Evolutionary conservation across 2,797 vertebrate species (phyloP).

Genomic region (Aplochiton taeniatus): DNA sequence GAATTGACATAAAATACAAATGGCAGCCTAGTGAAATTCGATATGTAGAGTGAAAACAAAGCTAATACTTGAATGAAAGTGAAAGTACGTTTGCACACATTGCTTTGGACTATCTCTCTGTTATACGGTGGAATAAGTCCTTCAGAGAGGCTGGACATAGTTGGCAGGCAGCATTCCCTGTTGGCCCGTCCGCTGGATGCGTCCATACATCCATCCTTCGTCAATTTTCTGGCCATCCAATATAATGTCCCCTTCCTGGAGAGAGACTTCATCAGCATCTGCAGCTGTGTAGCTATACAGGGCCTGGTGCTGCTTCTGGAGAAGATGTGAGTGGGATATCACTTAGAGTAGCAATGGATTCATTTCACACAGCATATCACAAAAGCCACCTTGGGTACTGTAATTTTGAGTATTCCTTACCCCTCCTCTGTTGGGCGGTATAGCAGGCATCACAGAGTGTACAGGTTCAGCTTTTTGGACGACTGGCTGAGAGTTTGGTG

Average conservation of each 20-base stretch:
- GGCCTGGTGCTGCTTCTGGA: conserved; percentile 86
- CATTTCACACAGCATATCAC: neutral
- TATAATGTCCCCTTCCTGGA: conserved; percentile 90
- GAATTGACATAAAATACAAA: no score
- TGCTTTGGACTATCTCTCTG: no score
- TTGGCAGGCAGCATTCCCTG: conserved; percentile 94
- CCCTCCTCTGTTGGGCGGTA: conserved; percentile 65
- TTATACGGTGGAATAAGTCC: no score
- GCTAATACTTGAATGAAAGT: no score
- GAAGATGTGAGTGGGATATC: neutral
- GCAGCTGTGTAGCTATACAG: conserved; percentile 91
- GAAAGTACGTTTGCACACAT: no score
- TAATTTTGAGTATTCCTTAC: conserved; percentile 54
- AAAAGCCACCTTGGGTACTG: neutral
- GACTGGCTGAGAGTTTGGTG: conserved; percentile 40
- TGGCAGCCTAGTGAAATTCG: no score
- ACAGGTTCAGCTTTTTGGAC: conserved; percentile 53
- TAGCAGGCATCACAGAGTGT: conserved; percentile 48
- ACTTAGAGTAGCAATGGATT: no score
- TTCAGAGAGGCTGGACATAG: conserved; percentile 90
- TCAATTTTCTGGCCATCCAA: conserved; percentile 93
- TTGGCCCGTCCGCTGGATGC: conserved; percentile 92
- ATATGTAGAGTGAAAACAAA: no score
- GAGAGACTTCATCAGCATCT: conserved; percentile 90
- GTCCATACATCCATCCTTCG: conserved; percentile 94